Conservation (phyloP, 1,140 invertebrate genomes). For the Matsumurasca onukii region DNA sequence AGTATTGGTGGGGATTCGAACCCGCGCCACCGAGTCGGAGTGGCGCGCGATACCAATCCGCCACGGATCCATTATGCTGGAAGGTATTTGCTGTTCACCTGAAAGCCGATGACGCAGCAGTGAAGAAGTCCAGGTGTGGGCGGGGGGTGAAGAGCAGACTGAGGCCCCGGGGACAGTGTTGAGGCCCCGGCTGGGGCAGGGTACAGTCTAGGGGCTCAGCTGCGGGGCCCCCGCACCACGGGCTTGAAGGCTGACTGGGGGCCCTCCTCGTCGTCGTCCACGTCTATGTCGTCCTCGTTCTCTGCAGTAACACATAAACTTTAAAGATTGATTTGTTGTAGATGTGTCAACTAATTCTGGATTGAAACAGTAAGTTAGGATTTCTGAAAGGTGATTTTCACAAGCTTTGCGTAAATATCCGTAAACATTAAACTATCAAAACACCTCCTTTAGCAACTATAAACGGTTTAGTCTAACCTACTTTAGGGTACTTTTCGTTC, state of each 20-base stretch:
- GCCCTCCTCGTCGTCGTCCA: background rate
- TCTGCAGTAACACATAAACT: background rate
- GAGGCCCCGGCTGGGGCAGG: background rate
- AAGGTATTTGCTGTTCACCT: too few relatives aligned
- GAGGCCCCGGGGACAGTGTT: background rate
- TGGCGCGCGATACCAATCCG: too few relatives aligned
- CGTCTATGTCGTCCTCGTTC: background rate
- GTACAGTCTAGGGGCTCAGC: constrained; percentile 7
- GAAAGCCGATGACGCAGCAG: background rate
- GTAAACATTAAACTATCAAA: background rate
- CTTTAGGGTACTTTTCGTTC: background rate
- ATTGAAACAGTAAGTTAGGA: too few relatives aligned
- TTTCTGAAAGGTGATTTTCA: too few relatives aligned
- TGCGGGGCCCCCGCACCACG: background rate
- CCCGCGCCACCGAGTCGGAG: too few relatives aligned
- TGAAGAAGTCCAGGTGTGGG: constrained; percentile 8
- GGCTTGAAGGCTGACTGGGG: constrained; percentile 4
- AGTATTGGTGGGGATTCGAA: too few relatives aligned
- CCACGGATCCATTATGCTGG: too few relatives aligned
- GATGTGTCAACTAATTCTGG: background rate
- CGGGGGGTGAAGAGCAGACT: background rate
- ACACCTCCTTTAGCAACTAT: background rate
- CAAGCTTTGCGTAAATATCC: background rate
- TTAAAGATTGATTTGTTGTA: background rate
- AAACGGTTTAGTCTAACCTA: background rate